Conservation (phyloP, 2,797 vertebrate genomes). For the Heliangelus exortis region DNA sequence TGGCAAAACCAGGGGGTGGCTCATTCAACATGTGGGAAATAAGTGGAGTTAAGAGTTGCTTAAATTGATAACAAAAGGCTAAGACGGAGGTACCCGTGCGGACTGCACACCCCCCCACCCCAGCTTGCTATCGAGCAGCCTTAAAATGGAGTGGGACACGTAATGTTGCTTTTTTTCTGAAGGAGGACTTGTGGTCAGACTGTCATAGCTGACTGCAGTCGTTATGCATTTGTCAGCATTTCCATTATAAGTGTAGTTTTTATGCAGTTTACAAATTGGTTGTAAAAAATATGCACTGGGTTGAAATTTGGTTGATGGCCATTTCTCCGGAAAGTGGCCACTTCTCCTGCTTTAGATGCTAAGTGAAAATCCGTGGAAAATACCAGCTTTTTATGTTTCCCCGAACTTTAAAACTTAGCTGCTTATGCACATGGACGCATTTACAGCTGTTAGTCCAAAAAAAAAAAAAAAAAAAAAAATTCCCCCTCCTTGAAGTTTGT, state of each 20-base stretch:
- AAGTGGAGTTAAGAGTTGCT: conserved; percentile 18
- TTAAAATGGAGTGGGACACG: not conserved
- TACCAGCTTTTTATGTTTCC: not conserved
- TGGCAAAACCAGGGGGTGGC: conserved; percentile 47
- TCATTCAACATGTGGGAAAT: conserved; percentile 47
- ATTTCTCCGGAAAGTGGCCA: not conserved
- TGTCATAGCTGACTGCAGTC: not conserved
- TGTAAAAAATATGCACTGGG: not conserved
- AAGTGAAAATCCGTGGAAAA: not conserved
- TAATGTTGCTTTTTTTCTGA: not conserved
- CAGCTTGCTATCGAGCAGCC: not conserved
- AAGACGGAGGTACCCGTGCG: not conserved
- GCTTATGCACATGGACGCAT: not conserved
- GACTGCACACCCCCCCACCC: not conserved
- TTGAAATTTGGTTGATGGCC: not conserved
- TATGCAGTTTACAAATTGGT: not conserved
- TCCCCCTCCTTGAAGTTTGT: rapidly evolving
- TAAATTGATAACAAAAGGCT: not conserved
- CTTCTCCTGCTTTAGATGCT: not conserved
- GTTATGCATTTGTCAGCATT: conserved; percentile 36
- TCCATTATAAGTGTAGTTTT: conserved; percentile 24
- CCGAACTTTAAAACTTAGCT: not conserved
- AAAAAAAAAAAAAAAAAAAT: not conserved
- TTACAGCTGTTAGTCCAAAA: not conserved
- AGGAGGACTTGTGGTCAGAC: conserved; percentile 26